Evolutionary conservation across 2,888 invertebrate species (phyloP), one percentile per base, ranked within the genome.

Genomic region (Eristalinus sepulchralis): DNA sequence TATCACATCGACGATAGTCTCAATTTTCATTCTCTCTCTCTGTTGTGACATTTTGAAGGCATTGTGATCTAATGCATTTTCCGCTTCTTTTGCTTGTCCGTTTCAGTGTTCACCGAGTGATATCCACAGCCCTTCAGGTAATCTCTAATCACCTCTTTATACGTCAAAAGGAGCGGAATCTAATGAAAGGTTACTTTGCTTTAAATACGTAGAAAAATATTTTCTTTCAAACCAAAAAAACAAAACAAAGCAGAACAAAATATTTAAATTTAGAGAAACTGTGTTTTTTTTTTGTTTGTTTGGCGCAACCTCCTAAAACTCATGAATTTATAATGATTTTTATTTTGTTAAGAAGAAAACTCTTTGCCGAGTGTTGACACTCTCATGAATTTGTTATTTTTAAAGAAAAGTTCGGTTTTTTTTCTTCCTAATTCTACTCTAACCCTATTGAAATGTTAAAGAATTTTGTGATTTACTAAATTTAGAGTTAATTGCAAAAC

Each of bases 381-480:
- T 83, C 85, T 33, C 47, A 62, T 34, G 33, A 62, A 33, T 31
- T 36, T 57, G n/a, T 78, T 73, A 22, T 68, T 86, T 82, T 66
- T 55, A 3, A 5, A 66, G 72, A 36, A 33, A 47, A 47, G n/a
- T n/a, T 47, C 47, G 11, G 24, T 24, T 57, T 67, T 80, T 72
- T 68, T 59, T 72, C 53, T 59, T 67, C 62, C 62, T n/a, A n/a
- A n/a, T n/a, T n/a, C 66, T 64, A 68, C 13, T 66, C 71, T 83
- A 77, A 75, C 78, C 71, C 73, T 73, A 53, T 83, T 68, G 27
- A 63, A 70, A 72, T 17, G 47, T 47, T 70, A 81, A 85, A 77
- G 71, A 73, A 81, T 73, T 86, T 86, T 86, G 86, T 86, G 86
- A 86, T 86, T 70, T 86, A 83, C 83, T 86, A 86, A 86, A 86